Evolutionary conservation across 2,113 vertebrate genomes (phyloP).

Genomic region (Sinocyclocheilus maitianheensis): DNA sequence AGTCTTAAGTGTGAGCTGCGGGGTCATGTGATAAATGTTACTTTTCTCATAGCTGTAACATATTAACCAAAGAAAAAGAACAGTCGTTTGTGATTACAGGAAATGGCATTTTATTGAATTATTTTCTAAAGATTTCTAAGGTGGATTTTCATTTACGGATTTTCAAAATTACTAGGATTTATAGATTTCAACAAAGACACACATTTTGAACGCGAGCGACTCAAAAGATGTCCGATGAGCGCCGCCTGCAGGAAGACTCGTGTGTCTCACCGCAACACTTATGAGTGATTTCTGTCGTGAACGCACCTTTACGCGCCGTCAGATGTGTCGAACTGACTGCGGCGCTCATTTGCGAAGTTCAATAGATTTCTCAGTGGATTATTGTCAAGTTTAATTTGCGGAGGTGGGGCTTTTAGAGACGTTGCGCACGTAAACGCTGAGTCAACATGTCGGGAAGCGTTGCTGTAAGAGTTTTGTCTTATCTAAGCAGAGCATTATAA

Average conservation of each 20-base stretch:
- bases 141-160: neutral
- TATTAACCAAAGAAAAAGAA: neutral
- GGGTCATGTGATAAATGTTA: neutral
- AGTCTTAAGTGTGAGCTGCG: neutral
- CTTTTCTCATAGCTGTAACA: neutral
- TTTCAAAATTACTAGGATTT: neutral
- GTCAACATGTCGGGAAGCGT: slow-evolving; percentile 18
- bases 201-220: neutral
- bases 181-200: neutral
- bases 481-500: neutral
- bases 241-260: too few relatives aligned
- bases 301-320: neutral
- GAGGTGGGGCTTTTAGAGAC: neutral
- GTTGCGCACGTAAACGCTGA: neutral
- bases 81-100: neutral
- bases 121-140: neutral
- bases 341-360: neutral
- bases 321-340: neutral
- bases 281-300: neutral
- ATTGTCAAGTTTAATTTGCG: neutral
- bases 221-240: too few relatives aligned
- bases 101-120: neutral
- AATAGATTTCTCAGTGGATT: neutral
- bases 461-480: slow-evolving; percentile 7
- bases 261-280: neutral